Conservation (phyloP, 2,888 invertebrate genomes). For the Andrena chrysosceles region DNA sequence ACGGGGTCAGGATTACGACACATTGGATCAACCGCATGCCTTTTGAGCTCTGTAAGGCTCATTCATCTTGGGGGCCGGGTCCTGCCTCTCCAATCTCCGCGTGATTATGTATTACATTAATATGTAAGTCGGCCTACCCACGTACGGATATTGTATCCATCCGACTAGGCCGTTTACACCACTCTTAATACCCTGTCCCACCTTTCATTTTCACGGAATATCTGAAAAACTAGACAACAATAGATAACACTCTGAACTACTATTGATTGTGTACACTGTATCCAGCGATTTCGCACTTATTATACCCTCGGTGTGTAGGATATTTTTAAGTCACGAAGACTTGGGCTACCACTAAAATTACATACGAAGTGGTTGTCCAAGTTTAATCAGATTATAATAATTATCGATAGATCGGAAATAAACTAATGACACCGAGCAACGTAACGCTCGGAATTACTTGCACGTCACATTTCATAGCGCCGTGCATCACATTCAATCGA, state of each 20-base stretch:
- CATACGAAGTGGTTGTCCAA: no score
- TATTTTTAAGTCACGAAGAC: no score
- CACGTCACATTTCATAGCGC: not conserved
- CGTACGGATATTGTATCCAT: slow-evolving; percentile 64
- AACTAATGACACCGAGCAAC: no score
- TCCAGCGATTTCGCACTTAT: no score
- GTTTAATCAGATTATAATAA: no score
- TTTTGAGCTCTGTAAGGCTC: slow-evolving; percentile 71
- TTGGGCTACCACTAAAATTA: no score
- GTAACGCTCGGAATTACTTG: not conserved
- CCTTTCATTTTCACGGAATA: slow-evolving; percentile 42
- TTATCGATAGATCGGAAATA: no score
- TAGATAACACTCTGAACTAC: not conserved
- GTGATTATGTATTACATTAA: slow-evolving; percentile 75
- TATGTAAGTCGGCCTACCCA: slow-evolving; percentile 73
- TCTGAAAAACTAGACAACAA: slow-evolving; percentile 1
- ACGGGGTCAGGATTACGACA: slow-evolving; percentile 78
- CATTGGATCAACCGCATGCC: slow-evolving; percentile 75
- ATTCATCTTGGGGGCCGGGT: slow-evolving; percentile 69
- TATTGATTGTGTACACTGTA: no score
- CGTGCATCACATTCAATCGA: not conserved
- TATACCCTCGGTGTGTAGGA: no score
- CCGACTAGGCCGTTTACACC: slow-evolving; percentile 33
- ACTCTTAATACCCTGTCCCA: slow-evolving; percentile 45
- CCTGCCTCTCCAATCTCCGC: slow-evolving; percentile 71